Evolutionary conservation across 2,888 invertebrate genomes (phyloP), one percentile per base, ranked within the genome.

Genomic region (Caenorhabditis imperialis): DNA sequence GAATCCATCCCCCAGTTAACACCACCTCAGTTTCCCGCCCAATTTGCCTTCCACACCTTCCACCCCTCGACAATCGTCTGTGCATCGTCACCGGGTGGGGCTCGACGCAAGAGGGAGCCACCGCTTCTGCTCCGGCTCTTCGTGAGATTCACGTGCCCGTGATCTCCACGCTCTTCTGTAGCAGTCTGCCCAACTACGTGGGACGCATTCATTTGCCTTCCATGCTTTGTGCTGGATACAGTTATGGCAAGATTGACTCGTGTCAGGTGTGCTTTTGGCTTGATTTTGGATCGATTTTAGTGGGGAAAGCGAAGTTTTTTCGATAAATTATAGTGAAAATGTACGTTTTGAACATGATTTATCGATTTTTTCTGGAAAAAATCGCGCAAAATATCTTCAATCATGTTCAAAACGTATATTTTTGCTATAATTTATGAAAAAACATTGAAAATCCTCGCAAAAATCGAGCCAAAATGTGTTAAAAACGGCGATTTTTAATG

Each of bases 171-270:
- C 45, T 61, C 12, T 75, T 79, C 37, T 85, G 86, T 65, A 85
- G 84, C 67, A 76, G 78, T 61, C 48, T 75, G 10, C 65, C 69
- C 3, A 69, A 60, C 30, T 80, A 74, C 47, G 62, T 61, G 2
- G 84, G 85, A 35, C 71, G 78, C 2, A 60, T 87, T n/a, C 81
- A 85, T 61, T 18, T 77, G 18, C 77, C 80, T 22, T 81, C 86
- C 30, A 88, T 85, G 86, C 60, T 87, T 37, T 87, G 87, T 69
- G 87, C 87, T n/a, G 87, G 87, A 8, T 84, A 81, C 55, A 80
- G 73, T 42, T 69, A 75, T 27, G 87, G 86, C 14, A 71, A 78
- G 14, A 61, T 84, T 20, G 87, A 87, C 63, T 79, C 87, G 18
- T 87, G 87, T 67, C 84, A 82, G 74, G 84, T 83, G 60, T 18